Evolutionary conservation across 2,797 vertebrate genomes (phyloP), one percentile per base, ranked within the genome.

Genomic region (Champsocephalus gunnari): DNA sequence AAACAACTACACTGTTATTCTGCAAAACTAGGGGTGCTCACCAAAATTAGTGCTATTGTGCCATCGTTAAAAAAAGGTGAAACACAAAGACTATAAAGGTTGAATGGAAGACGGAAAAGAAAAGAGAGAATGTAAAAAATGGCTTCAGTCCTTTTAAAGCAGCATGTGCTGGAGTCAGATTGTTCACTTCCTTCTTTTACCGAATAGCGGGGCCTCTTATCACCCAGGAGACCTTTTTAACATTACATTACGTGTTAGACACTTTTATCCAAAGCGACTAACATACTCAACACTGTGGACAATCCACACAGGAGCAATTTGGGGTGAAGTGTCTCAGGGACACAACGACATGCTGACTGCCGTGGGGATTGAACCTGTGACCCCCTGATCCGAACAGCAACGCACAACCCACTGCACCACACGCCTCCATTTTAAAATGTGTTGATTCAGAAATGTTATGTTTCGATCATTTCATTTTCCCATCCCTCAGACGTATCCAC

Each of bases 161-260:
- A 19, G 48, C 60, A 38, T 49, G 34, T 61, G 61, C 48, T 72
- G 32, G 47, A 71, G 66, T 65, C 8, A 19, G 54, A 72, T 19
- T 19, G 28, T 60, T 65, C 63, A 3, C 17, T 17, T 13, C 16
- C 24, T 38, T 55, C 9, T 8, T 54, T 61, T 21, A 28, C 44
- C 41, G 59, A 75, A 60, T 58, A 69, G 68, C 55, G 64, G 44
- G 7, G 14, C n/a, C 50, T 75, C 58, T 59, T 28, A 67, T 71
- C 63, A 3, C 64, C 16, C 13, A 3, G 45, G 75, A 66, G 56
- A 12, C 1, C 9, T 9, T 41, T 54, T 44, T 38, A 38, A 28
- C 24, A 28, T 28, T 28, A 28, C 24, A 28, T 28, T 3, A 28
- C 24, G 0, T 28, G 24, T 28, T 28, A 4, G 24, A 4, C 24